Evolutionary conservation across 1,140 invertebrate species (phyloP), one percentile per base, ranked within the genome.

Genomic region (Gerris buenoi): DNA sequence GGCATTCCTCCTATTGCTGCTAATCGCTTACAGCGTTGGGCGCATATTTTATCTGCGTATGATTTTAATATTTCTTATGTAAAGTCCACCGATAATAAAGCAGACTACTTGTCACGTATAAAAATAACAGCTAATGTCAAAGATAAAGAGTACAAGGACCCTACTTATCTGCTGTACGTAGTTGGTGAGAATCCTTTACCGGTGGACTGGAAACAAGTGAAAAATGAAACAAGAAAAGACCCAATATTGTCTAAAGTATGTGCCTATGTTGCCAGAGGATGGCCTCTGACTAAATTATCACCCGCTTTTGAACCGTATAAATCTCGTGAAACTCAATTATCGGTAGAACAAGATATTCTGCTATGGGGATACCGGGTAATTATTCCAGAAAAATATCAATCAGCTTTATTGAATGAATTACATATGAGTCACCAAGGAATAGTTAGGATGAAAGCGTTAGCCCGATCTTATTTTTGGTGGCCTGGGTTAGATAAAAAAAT

Each of bases 1-100:
- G 66, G 66, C 1, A 65, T 68, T 56, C 66, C 66, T 1, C 62
- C 27, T 26, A 65, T 56, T 64, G 66, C 58, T 2, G 69, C 64
- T 28, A 70, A 65, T 57, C 61, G 67, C 63, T n/a, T 70, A 59
- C 67, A 70, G 58, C 62, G 67, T n/a, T 70, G 67, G 67, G 25
- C 66, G 5, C 61, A 68, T 63, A 58, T 68, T 46, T 59, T 68
- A 29, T 65, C 63, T 27, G 63, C 57, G 18, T 68, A 65, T 63
- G 29, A 68, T 57, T 68, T 65, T 60, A 59, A 68, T 62, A 67
- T 68, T 57, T 59, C 65, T 26, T 65, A 27, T 29, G 46, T 65
- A 5, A 65, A 63, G 14, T 68, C 67, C 18, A 18, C 5, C 5
- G 5, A 46, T 10, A 46, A 46, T 46, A 10, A 18, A 10, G 33